Evolutionary conservation across 2,888 invertebrate genomes (phyloP).

Genomic region (Brachyptera putata): DNA sequence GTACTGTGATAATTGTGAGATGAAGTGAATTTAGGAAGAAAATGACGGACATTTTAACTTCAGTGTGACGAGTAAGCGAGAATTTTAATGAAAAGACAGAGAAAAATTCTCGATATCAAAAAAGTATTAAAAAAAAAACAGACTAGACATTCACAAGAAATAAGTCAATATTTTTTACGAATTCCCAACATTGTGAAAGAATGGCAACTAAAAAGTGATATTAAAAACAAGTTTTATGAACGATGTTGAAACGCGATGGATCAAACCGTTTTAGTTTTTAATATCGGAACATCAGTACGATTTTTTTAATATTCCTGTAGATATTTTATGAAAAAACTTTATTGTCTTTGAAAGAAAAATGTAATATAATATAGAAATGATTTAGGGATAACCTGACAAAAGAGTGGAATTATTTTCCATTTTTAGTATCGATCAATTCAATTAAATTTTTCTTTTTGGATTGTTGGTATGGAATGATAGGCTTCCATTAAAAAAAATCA

Average conservation of each 20-base stretch:
- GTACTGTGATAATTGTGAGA: constrained; percentile 31
- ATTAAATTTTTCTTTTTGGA: too few relatives aligned
- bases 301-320: not conserved
- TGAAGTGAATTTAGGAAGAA: not conserved
- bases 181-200: constrained; percentile 4
- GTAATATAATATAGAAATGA: not conserved
- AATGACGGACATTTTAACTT: not conserved
- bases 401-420: too few relatives aligned
- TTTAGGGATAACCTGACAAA: too few relatives aligned
- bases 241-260: not conserved
- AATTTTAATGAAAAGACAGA: not conserved
- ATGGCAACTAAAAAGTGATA: constrained; percentile 11
- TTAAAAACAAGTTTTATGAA: not conserved
- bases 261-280: not conserved
- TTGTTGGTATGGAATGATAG: not conserved
- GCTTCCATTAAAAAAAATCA: constrained; percentile 1
- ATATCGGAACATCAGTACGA: not conserved
- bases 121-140: not conserved
- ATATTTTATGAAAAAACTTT: not conserved
- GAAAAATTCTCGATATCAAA: not conserved
- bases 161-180: constrained; percentile 25
- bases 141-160: not conserved
- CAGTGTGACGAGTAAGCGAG: not conserved
- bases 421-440: too few relatives aligned
- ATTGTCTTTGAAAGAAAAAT: not conserved